These are phyloP conservation scores for Harmothoe impar DNA, from an alignment of 2,888 invertebrate species.

Conservation along the genomic window DNA sequence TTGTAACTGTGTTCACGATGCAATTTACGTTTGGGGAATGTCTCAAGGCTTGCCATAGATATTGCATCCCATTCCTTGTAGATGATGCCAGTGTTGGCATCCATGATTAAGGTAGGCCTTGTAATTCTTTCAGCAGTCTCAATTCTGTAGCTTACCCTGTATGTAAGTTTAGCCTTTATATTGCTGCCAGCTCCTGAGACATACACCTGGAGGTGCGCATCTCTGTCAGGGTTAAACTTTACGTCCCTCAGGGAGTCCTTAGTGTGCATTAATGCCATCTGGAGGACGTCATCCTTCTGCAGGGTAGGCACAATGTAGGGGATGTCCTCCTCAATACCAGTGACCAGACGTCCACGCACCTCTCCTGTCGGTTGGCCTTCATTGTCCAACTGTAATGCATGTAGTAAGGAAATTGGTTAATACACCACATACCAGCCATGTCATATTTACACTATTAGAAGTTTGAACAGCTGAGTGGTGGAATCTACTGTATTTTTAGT, in stretches of 20 bases:
- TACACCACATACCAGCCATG: too few relatives aligned
- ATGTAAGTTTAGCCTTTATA: background rate
- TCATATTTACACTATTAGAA: too few relatives aligned
- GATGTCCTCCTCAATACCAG: background rate
- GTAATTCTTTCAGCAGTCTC: background rate
- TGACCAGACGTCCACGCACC: background rate
- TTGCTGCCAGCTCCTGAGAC: background rate
- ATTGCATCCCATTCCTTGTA: background rate
- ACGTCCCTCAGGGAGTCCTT: background rate
- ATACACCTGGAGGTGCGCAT: conserved; percentile 15
- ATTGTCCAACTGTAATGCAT: background rate
- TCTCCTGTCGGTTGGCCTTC: background rate
- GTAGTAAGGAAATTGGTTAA: too few relatives aligned
- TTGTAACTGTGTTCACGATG: background rate
- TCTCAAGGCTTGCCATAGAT: background rate
- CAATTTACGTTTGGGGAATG: background rate
- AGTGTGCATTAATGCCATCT: background rate
- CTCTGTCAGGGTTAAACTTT: background rate
- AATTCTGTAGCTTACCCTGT: background rate
- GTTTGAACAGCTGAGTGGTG: too few relatives aligned
- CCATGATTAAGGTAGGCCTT: conserved; percentile 33
- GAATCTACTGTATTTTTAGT: too few relatives aligned
- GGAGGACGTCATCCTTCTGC: background rate
- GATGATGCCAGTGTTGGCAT: background rate
- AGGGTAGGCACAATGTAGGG: background rate